phyloP scores from a whole-genome alignment of 2,797 vertebrate species.

The Somateria mollissima region DNA sequence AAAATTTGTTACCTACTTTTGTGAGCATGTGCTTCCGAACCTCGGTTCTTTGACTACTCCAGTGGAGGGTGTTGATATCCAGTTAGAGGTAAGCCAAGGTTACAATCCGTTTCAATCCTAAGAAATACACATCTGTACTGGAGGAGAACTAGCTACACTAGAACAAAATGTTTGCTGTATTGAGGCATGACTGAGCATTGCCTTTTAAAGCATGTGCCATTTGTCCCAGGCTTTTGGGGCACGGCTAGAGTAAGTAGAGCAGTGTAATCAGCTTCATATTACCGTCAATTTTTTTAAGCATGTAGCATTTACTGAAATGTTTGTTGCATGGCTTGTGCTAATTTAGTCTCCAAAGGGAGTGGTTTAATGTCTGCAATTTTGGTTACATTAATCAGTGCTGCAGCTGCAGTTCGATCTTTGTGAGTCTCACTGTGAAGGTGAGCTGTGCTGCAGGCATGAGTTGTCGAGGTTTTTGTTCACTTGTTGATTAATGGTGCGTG shows the following conservation, averaged over 20 bases:
- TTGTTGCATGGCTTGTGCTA: conserved; percentile 4
- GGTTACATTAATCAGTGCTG: not conserved
- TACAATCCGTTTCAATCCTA: not conserved
- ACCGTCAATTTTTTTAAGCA: not conserved
- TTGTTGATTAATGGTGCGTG: not conserved
- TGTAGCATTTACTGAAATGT: conserved; percentile 7
- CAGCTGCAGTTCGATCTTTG: not conserved
- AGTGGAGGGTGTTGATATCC: conserved; percentile 95
- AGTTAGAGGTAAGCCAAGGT: conserved; percentile 89
- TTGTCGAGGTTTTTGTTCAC: not conserved
- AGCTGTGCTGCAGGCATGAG: not conserved
- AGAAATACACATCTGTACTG: not conserved
- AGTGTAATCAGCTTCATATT: not conserved
- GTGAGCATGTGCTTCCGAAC: conserved; percentile 95
- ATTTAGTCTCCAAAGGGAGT: conserved; percentile 19
- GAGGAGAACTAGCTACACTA: not conserved
- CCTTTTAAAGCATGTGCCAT: not conserved
- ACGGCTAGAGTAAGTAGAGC: not conserved
- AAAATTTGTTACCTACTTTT: conserved; percentile 96
- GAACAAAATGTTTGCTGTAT: not conserved
- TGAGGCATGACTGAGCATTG: not conserved
- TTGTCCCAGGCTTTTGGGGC: not conserved
- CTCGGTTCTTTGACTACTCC: conserved; percentile 91
- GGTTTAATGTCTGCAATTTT: conserved; percentile 21
- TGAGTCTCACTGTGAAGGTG: not conserved